Percentiles rank a stretch among this genome's conserved stretches.
phyloP scores from a whole-genome alignment of 2,113 vertebrate species.

The Glaucidium brasilianum region DNA sequence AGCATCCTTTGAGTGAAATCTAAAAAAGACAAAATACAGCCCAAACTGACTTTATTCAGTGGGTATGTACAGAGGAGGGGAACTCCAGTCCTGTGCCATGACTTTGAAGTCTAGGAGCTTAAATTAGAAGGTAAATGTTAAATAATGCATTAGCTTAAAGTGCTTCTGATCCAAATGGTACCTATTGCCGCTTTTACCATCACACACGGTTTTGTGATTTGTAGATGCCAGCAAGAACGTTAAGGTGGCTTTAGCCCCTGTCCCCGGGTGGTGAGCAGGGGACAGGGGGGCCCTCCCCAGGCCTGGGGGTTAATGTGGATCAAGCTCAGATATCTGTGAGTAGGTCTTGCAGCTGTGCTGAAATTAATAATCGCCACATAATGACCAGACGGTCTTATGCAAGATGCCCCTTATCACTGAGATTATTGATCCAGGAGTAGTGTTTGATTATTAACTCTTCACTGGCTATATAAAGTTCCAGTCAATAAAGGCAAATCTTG shows the following conservation, averaged over 20 bases:
- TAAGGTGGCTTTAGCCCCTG: neutral
- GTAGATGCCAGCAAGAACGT: neutral
- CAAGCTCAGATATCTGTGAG: neutral
- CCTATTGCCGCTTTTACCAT: neutral
- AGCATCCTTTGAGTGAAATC: neutral
- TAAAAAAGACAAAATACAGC: neutral
- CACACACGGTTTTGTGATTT: neutral
- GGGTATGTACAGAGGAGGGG: neutral
- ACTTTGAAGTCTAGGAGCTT: slow-evolving; percentile 7
- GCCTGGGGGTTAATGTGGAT: neutral
- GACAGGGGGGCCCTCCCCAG: neutral
- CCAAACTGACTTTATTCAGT: neutral
- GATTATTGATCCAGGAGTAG: neutral
- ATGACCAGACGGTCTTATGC: neutral
- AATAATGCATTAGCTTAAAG: slow-evolving; percentile 10
- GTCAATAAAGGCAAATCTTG: neutral
- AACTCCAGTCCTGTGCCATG: neutral
- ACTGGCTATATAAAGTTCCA: neutral
- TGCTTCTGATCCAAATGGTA: neutral
- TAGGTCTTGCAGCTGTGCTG: neutral
- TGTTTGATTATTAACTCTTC: neutral
- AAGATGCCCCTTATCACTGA: neutral
- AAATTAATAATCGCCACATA: neutral
- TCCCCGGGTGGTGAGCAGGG: neutral
- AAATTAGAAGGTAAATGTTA: slow-evolving; percentile 25